Evolutionary conservation across 2,888 invertebrate species (phyloP).

Genomic region (Melolontha melolontha): DNA sequence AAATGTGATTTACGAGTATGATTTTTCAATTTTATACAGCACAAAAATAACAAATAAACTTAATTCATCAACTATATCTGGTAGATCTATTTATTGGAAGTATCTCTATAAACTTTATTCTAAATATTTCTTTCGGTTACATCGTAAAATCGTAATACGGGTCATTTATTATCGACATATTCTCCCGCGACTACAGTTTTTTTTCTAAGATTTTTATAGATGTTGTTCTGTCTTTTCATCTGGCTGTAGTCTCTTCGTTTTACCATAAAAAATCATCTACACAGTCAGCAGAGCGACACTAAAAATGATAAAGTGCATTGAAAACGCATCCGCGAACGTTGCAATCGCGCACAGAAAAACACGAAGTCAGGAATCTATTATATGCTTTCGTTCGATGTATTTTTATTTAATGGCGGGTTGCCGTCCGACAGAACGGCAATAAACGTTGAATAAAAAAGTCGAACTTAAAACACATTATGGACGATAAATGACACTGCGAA

Average conservation of each 20-base stretch:
- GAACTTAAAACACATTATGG: constrained; percentile 47
- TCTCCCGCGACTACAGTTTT: neutral
- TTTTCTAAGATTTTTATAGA: constrained; percentile 12
- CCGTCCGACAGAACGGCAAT: constrained; percentile 26
- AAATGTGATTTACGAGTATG: too few relatives aligned
- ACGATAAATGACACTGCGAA: constrained; percentile 50
- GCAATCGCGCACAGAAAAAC: constrained; percentile 29
- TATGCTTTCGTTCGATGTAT: constrained; percentile 33
- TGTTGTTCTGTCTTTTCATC: constrained; percentile 12
- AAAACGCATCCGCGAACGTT: constrained; percentile 18
- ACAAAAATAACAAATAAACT: too few relatives aligned
- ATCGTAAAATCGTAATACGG: constrained; percentile 7
- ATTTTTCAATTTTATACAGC: too few relatives aligned
- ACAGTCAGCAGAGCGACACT: constrained; percentile 29
- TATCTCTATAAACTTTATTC: neutral
- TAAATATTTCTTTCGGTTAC: neutral
- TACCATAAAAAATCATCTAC: constrained; percentile 25
- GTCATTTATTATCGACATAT: constrained; percentile 15
- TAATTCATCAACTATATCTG: too few relatives aligned
- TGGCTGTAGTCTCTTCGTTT: constrained; percentile 7
- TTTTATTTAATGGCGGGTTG: constrained; percentile 31
- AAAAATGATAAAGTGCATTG: constrained; percentile 35
- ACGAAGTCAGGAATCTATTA: constrained; percentile 26
- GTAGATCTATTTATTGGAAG: neutral
- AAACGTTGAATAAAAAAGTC: constrained; percentile 32